phyloP scores from a whole-genome alignment of 2,888 invertebrate genomes.

The Drosophila paramelanica region DNA sequence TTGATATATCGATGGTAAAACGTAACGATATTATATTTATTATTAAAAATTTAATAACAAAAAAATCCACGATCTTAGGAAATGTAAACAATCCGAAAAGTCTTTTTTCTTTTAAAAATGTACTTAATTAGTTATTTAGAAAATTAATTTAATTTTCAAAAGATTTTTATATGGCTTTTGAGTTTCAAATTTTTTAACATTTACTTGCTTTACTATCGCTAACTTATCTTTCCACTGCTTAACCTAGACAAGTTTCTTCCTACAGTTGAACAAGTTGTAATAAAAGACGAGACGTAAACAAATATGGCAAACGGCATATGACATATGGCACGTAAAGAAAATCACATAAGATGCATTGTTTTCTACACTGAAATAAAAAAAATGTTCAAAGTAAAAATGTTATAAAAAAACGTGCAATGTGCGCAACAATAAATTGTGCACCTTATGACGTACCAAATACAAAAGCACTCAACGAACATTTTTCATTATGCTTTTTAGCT shows the following conservation, averaged over 20 bases:
- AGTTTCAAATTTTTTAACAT: too few relatives aligned
- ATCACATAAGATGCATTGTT: slow-evolving; percentile 44
- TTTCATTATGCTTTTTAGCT: slow-evolving; percentile 55
- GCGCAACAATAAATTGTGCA: slow-evolving; percentile 62
- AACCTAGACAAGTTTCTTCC: too few relatives aligned
- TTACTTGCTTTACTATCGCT: background rate
- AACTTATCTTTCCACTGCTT: background rate
- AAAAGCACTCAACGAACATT: slow-evolving; percentile 61
- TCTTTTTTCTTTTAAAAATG: too few relatives aligned
- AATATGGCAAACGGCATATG: slow-evolving; percentile 6
- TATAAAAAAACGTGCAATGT: slow-evolving; percentile 38
- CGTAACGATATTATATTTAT: too few relatives aligned
- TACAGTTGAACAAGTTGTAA: too few relatives aligned
- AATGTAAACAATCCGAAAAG: too few relatives aligned
- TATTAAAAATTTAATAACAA: too few relatives aligned
- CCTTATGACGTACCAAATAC: slow-evolving; percentile 56
- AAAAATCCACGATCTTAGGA: too few relatives aligned
- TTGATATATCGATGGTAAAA: too few relatives aligned
- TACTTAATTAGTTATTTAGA: too few relatives aligned
- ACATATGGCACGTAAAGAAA: slow-evolving; percentile 2
- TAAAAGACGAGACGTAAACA: background rate
- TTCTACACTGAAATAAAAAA: slow-evolving; percentile 8
- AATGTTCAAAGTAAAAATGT: slow-evolving; percentile 21
- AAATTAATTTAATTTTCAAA: too few relatives aligned
- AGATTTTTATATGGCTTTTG: too few relatives aligned